A percentile compares a stretch with the other conserved stretches of the same genome.
phyloP scores from a whole-genome alignment of 2,797 vertebrate species.

The Threskiornis aethiopicus region DNA sequence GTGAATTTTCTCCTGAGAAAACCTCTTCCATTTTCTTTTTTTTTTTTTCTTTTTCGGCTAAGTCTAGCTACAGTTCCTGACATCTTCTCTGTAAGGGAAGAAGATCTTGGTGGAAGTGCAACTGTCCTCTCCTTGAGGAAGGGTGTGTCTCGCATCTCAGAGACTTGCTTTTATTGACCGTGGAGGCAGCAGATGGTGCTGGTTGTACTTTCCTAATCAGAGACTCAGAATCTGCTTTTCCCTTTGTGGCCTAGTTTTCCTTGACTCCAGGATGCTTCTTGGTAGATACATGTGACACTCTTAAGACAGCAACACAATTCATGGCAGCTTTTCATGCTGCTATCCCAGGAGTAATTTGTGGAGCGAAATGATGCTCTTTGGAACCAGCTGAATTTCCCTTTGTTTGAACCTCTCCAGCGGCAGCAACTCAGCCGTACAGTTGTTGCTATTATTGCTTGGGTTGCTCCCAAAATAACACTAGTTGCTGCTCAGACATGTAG shows the following conservation, averaged over 20 bases:
- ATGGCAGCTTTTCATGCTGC: neutral
- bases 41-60: neutral
- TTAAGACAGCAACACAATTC: neutral
- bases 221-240: neutral
- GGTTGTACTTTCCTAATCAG: neutral
- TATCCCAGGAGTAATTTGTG: neutral
- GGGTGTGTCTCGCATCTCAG: neutral
- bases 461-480: neutral
- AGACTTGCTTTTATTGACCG: neutral
- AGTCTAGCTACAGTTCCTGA: neutral
- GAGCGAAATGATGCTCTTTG: neutral
- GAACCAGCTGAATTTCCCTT: neutral
- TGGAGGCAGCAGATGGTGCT: conserved; percentile 27
- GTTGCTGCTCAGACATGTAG: neutral
- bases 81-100: neutral
- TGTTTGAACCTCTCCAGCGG: conserved; percentile 6
- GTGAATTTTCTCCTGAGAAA: neutral
- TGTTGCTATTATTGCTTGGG: neutral
- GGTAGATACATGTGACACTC: neutral
- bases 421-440: neutral
- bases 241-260: neutral
- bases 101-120: neutral
- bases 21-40: neutral
- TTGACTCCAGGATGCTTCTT: conserved; percentile 3
- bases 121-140: neutral